Percentiles rank a stretch among this genome's conserved stretches.
Evolutionary conservation across 1,140 invertebrate species (phyloP).

Genomic region (Fragariocoptes setiger): DNA sequence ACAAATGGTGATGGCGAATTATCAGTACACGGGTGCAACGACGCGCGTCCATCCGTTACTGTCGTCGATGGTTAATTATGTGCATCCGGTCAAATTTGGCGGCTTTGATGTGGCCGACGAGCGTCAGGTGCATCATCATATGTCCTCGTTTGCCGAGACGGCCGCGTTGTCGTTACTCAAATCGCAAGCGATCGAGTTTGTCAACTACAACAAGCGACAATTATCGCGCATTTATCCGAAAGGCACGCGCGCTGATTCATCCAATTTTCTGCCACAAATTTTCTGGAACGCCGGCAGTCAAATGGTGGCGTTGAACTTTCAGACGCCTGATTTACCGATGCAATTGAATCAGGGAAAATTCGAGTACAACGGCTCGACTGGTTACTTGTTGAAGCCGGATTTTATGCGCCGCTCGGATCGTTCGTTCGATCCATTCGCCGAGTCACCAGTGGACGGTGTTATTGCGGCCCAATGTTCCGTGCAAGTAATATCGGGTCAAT

Average conservation of each 20-base stretch:
- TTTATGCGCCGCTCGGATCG: conserved; percentile 89
- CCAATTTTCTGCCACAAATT: conserved; percentile 95
- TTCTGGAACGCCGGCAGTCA: conserved; percentile 49
- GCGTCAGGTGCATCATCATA: conserved; percentile 35
- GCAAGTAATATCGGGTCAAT: conserved; percentile 93
- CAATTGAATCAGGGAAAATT: conserved; percentile 99
- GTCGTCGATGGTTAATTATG: conserved; percentile 95
- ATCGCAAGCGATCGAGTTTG: conserved; percentile 82
- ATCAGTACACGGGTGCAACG: conserved; percentile 75
- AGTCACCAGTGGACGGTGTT: conserved; percentile 93
- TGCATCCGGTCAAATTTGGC: conserved; percentile 93
- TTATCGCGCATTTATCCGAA: conserved; percentile 96
- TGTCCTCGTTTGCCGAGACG: conserved; percentile 95
- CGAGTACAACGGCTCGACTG: conserved; percentile 70
- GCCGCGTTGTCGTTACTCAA: conserved; percentile 77
- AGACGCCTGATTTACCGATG: conserved; percentile 95
- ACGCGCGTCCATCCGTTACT: conserved; percentile 95
- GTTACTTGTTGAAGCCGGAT: conserved; percentile 89
- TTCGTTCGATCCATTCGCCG: conserved; percentile 93
- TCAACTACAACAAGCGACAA: conserved; percentile 91
- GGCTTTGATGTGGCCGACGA: conserved; percentile 87
- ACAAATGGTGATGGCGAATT: conserved; percentile 24
- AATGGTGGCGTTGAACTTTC: conserved; percentile 99
- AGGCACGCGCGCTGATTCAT: conserved; percentile 88
- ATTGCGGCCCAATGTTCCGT: conserved; percentile 94